Percentiles rank a stretch among this genome's conserved stretches.
Evolutionary conservation across 2,888 invertebrate genomes (phyloP).

Genomic region (Calephelis perditalis): DNA sequence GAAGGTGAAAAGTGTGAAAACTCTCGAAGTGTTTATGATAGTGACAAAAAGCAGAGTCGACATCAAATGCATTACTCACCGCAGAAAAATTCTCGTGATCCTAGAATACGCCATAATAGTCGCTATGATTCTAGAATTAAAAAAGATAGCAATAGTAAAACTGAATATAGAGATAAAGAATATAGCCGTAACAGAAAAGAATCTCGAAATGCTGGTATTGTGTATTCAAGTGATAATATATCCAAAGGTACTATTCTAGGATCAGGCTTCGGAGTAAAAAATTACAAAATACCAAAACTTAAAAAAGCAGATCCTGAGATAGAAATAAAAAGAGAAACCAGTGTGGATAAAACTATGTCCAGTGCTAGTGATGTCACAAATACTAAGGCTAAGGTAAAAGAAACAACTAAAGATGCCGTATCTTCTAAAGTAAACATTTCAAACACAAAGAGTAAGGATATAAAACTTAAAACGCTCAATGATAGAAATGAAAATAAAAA

Average conservation of each 20-base stretch:
- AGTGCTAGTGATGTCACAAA: neutral
- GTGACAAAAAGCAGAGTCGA: slow-evolving; percentile 13
- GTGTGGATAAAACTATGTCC: neutral
- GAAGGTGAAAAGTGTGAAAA: slow-evolving; percentile 17
- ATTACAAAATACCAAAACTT: slow-evolving; percentile 72
- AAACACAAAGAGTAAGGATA: neutral
- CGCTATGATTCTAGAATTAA: slow-evolving; percentile 31
- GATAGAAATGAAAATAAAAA: neutral
- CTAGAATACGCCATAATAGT: slow-evolving; percentile 43
- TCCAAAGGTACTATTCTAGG: slow-evolving; percentile 58
- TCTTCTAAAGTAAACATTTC: neutral
- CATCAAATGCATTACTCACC: slow-evolving; percentile 39
- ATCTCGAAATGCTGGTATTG: slow-evolving; percentile 47
- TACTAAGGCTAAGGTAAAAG: neutral
- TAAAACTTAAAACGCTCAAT: neutral
- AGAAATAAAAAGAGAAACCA: neutral
- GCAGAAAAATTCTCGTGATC: slow-evolving; percentile 52
- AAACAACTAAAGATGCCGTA: neutral
- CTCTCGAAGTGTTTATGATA: slow-evolving; percentile 26
- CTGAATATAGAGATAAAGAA: slow-evolving; percentile 32
- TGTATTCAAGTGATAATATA: slow-evolving; percentile 65
- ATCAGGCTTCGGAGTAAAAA: slow-evolving; percentile 62
- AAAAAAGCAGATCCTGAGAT: slow-evolving; percentile 39
- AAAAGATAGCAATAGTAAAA: slow-evolving; percentile 28
- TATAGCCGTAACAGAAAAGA: slow-evolving; percentile 30